Evolutionary conservation across 1,140 invertebrate species (phyloP).

Genomic region (Scylla paramamosain): DNA sequence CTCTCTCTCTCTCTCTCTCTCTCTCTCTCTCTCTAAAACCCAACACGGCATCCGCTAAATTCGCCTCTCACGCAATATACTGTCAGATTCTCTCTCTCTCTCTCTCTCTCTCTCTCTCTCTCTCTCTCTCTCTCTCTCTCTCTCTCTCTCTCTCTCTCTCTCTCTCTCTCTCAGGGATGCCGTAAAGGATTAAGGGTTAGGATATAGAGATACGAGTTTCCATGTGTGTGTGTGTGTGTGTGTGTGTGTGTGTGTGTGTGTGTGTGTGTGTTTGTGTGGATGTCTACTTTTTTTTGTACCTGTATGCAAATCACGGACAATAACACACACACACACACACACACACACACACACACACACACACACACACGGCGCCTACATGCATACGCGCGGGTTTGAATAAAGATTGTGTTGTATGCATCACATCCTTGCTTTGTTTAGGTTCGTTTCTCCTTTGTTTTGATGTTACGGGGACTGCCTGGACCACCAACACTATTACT

Average conservation of each 20-base stretch:
- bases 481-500: background rate
- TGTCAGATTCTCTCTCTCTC: no score
- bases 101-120: no score
- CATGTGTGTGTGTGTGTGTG: no score
- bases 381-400: background rate
- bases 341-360: constrained; percentile 26
- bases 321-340: constrained; percentile 28
- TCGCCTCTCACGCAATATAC: no score
- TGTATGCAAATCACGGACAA: background rate
- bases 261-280: no score
- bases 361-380: background rate
- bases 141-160: no score
- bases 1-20: constrained; percentile 3
- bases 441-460: background rate
- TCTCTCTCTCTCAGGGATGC: no score
- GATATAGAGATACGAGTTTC: no score
- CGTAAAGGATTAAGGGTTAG: no score
- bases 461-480: background rate
- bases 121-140: no score
- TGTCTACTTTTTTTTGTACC: background rate
- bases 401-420: background rate
- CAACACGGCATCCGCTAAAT: no score
- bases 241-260: no score
- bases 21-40: background rate
- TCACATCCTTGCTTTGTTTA: background rate